These are phyloP conservation scores for Gobionotothen gibberifrons DNA, from an alignment of 2,797 vertebrate species.

Conservation along the genomic window DNA sequence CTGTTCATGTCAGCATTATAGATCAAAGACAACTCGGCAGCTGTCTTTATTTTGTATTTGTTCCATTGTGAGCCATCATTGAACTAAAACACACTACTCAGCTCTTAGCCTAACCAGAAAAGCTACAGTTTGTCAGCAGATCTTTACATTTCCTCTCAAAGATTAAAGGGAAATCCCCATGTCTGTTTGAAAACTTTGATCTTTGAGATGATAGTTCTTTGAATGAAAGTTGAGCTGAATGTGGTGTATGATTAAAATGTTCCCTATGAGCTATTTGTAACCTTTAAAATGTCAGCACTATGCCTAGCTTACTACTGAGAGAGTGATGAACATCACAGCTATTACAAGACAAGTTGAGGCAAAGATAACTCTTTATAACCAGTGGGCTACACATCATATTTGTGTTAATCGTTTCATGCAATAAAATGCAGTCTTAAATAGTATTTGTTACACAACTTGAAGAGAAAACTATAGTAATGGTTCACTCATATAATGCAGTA, in stretches of 20 bases:
- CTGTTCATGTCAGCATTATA: neutral
- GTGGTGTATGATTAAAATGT: constrained; percentile 1
- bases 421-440: neutral
- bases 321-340: neutral
- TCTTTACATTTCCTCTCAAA: constrained; percentile 23
- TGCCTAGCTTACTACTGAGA: neutral
- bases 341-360: neutral
- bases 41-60: neutral
- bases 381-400: neutral
- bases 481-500: neutral
- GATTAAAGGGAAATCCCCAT: constrained; percentile 4
- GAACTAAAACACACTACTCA: neutral
- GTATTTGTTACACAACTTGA: neutral
- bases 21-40: neutral
- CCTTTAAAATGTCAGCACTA: neutral
- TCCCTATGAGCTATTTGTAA: too few relatives aligned
- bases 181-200: constrained; percentile 13
- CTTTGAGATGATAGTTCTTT: neutral
- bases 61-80: neutral
- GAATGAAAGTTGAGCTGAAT: neutral
- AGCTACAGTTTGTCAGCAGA: constrained; percentile 2
- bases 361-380: neutral
- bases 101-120: neutral
- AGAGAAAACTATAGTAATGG: neutral
- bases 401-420: neutral